phyloP scores from a whole-genome alignment of 2,888 invertebrate genomes.

The Sminthurides aquaticus region DNA sequence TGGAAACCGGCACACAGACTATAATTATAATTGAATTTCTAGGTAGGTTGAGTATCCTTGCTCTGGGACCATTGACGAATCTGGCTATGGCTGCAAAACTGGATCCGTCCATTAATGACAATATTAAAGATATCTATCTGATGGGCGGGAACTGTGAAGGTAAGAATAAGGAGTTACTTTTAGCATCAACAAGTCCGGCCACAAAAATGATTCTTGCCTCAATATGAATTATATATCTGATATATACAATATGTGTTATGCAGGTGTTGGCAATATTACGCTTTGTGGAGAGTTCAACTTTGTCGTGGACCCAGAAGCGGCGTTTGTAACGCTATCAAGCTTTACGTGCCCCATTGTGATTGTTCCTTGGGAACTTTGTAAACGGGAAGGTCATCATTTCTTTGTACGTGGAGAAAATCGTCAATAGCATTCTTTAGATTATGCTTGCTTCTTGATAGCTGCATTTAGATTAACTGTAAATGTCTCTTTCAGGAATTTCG shows the following conservation, averaged over 20 bases:
- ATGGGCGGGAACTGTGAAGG: slow-evolving; percentile 52
- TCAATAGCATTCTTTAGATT: no score
- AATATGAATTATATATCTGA: no score
- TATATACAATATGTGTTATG: no score
- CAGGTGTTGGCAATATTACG: slow-evolving; percentile 46
- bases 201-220: no score
- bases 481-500: neutral
- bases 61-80: slow-evolving; percentile 49
- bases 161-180: no score
- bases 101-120: slow-evolving; percentile 46
- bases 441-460: no score
- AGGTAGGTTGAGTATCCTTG: slow-evolving; percentile 46
- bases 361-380: slow-evolving; percentile 49
- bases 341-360: slow-evolving; percentile 47
- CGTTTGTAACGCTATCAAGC: slow-evolving; percentile 49
- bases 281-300: slow-evolving; percentile 53
- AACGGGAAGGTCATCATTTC: no score
- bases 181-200: no score
- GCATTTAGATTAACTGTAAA: no score
- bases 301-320: slow-evolving; percentile 52
- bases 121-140: slow-evolving; percentile 47
- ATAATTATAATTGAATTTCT: no score
- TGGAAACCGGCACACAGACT: no score
- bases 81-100: slow-evolving; percentile 47
- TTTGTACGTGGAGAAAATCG: no score